phyloP scores from a whole-genome alignment of 1,140 invertebrate species.

The Elymnias hypermnestra region DNA sequence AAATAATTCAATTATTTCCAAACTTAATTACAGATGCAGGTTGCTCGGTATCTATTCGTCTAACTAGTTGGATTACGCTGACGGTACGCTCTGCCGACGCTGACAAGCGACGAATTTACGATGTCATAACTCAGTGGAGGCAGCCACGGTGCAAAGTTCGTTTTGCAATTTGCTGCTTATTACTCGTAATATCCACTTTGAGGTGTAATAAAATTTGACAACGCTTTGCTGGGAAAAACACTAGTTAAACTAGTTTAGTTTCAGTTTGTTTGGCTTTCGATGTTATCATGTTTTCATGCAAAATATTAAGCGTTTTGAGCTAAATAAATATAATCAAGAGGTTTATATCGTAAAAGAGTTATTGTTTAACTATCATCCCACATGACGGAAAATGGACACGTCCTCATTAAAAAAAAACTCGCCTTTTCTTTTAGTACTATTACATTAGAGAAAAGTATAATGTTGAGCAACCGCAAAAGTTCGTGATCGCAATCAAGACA shows the following conservation, averaged over 20 bases:
- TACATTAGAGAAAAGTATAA: too few relatives aligned
- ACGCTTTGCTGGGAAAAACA: constrained; percentile 1
- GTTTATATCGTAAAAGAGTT: too few relatives aligned
- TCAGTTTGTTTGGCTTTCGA: too few relatives aligned
- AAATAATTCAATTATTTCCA: not conserved
- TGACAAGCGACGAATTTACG: constrained; percentile 31
- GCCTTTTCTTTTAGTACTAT: too few relatives aligned
- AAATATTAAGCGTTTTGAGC: too few relatives aligned
- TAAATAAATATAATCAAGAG: too few relatives aligned
- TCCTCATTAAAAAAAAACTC: too few relatives aligned
- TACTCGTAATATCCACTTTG: constrained; percentile 1
- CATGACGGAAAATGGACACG: too few relatives aligned
- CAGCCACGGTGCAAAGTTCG: constrained; percentile 1
- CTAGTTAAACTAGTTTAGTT: not conserved
- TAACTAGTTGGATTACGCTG: constrained; percentile 20
- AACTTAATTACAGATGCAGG: not conserved
- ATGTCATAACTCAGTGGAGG: constrained; percentile 29
- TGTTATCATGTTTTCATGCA: too few relatives aligned
- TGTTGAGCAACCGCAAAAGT: too few relatives aligned
- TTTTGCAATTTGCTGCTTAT: constrained; percentile 18
- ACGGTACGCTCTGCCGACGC: constrained; percentile 10
- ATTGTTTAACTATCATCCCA: too few relatives aligned
- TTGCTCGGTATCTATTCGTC: constrained; percentile 1
- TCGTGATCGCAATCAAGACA: too few relatives aligned
- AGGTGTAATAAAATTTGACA: not conserved